phyloP scores from a whole-genome alignment of 2,797 vertebrate species.

The Peromyscus nudipes region DNA sequence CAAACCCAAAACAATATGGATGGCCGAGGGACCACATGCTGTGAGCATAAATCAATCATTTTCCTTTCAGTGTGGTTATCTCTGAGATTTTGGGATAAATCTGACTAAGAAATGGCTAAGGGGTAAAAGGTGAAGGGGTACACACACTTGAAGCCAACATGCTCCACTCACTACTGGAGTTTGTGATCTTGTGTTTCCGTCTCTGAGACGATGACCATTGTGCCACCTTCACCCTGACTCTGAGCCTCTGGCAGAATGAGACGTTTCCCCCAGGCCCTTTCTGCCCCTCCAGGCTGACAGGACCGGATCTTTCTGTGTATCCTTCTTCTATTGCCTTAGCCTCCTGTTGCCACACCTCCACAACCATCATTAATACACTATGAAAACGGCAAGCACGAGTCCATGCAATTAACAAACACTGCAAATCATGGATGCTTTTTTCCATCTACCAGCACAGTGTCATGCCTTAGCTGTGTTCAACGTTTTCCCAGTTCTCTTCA shows the following conservation, averaged over 20 bases:
- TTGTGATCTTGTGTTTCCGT: background rate
- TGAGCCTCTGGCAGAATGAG: background rate
- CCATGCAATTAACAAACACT: background rate
- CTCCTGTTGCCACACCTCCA: background rate
- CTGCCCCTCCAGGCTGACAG: background rate
- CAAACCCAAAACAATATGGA: background rate
- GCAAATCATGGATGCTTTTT: background rate
- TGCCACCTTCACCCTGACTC: background rate
- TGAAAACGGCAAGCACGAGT: background rate
- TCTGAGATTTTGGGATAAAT: background rate
- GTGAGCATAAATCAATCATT: background rate
- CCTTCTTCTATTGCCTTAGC: background rate
- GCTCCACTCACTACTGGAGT: background rate
- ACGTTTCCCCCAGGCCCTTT: background rate
- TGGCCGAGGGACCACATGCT: background rate
- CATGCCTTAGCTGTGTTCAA: background rate
- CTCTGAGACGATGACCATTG: background rate
- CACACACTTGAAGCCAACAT: background rate
- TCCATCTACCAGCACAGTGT: background rate
- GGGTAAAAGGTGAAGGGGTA: rapidly evolving
- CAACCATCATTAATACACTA: background rate
- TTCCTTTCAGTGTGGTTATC: background rate
- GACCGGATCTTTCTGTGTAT: background rate
- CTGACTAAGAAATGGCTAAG: background rate
- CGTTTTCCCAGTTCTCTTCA: conserved; percentile 8